These are phyloP conservation scores for Diaperis boleti DNA, from an alignment of 2,888 invertebrate species.

Conservation along the genomic window DNA sequence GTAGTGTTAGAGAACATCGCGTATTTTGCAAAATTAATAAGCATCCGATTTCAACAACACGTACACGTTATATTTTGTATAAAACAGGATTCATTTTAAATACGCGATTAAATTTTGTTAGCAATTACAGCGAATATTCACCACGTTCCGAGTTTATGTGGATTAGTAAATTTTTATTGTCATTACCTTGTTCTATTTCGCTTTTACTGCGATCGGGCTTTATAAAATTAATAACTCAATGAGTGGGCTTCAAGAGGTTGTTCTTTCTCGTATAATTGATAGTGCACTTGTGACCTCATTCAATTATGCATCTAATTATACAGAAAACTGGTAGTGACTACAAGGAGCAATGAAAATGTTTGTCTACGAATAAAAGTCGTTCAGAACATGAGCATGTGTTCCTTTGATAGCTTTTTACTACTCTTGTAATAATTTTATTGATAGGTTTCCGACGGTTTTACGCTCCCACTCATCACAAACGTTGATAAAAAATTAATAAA, in stretches of 20 bases:
- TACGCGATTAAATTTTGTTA: neutral
- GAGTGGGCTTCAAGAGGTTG: constrained; percentile 20
- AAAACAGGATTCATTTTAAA: neutral
- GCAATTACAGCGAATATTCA: neutral
- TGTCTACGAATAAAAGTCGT: constrained; percentile 1
- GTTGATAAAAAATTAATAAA: neutral
- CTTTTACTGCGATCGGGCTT: constrained; percentile 2
- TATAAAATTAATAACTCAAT: constrained; percentile 10
- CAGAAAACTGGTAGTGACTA: constrained; percentile 14
- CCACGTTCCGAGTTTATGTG: neutral
- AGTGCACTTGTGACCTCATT: constrained; percentile 31
- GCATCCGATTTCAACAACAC: neutral
- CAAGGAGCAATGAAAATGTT: constrained; percentile 3
- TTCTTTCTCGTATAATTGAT: constrained; percentile 21
- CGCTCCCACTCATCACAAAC: neutral
- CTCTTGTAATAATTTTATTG: neutral
- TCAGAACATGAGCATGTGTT: neutral
- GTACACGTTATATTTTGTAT: neutral
- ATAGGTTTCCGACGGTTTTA: neutral
- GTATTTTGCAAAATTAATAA: constrained; percentile 22
- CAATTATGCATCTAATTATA: constrained; percentile 26
- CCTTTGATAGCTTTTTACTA: neutral
- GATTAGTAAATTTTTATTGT: neutral
- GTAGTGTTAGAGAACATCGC: constrained; percentile 1
- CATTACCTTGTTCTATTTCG: neutral